Base-by-base conservation (phyloP, 2,888 invertebrate species). In the Thumatha senex region DNA sequence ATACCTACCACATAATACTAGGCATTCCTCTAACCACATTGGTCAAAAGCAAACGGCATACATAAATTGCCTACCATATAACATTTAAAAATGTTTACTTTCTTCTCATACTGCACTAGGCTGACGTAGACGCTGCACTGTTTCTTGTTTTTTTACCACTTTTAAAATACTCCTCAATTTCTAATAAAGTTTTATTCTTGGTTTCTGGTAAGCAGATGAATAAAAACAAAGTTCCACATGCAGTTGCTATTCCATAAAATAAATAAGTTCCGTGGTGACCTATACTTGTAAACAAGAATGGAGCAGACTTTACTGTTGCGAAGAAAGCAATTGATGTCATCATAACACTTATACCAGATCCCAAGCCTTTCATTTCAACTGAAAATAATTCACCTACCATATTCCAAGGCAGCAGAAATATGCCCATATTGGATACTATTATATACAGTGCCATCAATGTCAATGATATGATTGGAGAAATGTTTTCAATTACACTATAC, bases 311-410 rank as follows among this genome's bases (percentile, higher is more conserved):
- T 7, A 96, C 93, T n/a, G 94, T 93, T 1, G 89, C 73, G 67
- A 96, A 96, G 59, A 94, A 93, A 33, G 94, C 92, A n/a, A 94
- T 64, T 48, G 94, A 95, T 0, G 93, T 93, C 74, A 93, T 93
- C 79, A 93, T 94, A 0, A 94, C 93, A 54, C 94, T 93, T 9
- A 95, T 84, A 0, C 95, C 95, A 7, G 95, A 94, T 3, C 95
- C 95, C n/a, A 94, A 70, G 0, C 95, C 95, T 53, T 94, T 92
- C 2, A 93, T 92, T 60, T 92, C 92, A 8, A 93, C 92, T 1
- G 95, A 93, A 70, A 95, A 95, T 7, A 96, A 81, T 80, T 96
- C 96, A 0, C 95, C 95, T 30, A 95, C 94, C 93, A 96, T 93
- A 52, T 95, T 94, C 94, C 96, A 96, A 0, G 96, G 95, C 44